Evolutionary conservation across 1,140 invertebrate species (phyloP).

Genomic region (Frieseomelitta varia): DNA sequence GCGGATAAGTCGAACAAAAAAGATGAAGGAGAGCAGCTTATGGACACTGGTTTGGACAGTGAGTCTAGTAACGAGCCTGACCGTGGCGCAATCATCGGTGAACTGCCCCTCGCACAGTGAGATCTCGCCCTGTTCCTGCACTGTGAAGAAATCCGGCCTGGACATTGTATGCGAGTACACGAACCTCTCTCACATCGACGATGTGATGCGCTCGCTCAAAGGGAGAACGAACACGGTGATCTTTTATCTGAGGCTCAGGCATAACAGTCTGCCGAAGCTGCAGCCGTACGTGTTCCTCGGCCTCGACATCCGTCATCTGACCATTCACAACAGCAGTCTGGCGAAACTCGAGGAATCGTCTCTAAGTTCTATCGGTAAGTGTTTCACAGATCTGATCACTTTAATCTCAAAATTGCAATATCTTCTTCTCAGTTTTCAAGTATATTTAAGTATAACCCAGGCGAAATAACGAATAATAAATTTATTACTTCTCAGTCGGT

Average conservation of each 20-base stretch:
- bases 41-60: constrained; percentile 57
- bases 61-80: constrained; percentile 34
- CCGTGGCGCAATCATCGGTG: constrained; percentile 72
- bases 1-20: not conserved
- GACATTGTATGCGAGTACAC: constrained; percentile 93
- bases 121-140: constrained; percentile 90
- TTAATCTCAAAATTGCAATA: not conserved
- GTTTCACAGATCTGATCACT: too few relatives aligned
- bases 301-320: constrained; percentile 92
- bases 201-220: constrained; percentile 90
- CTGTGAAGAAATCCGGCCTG: constrained; percentile 92
- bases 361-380: constrained; percentile 90
- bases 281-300: constrained; percentile 93
- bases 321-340: constrained; percentile 93
- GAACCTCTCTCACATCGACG: constrained; percentile 87
- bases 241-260: constrained; percentile 92
- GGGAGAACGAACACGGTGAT: constrained; percentile 88
- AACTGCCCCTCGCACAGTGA: constrained; percentile 87
- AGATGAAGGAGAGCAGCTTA: constrained; percentile 54
- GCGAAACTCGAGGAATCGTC: constrained; percentile 93
- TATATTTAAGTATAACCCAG: too few relatives aligned
- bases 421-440: too few relatives aligned
- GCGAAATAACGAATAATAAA: too few relatives aligned
- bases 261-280: constrained; percentile 91
- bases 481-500: too few relatives aligned